Evolutionary conservation across 1,140 invertebrate genomes (phyloP).

Genomic region (Drosophila parvula): DNA sequence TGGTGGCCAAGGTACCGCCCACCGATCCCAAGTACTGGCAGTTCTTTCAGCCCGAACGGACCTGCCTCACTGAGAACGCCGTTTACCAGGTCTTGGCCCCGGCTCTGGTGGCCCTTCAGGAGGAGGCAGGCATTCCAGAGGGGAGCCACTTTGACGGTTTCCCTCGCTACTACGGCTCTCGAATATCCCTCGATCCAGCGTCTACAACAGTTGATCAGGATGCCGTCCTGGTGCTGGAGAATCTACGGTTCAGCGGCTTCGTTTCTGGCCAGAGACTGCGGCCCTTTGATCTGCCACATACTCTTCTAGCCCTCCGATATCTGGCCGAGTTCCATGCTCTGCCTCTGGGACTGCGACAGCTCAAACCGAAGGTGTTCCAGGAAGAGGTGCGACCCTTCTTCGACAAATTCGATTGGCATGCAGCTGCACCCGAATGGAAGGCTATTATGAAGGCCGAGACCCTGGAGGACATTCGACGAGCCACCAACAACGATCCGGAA

Average conservation of each 20-base stretch:
- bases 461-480: conserved; percentile 48
- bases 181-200: conserved; percentile 83
- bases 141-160: conserved; percentile 84
- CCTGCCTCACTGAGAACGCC: conserved; percentile 86
- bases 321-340: conserved; percentile 86
- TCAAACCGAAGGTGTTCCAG: conserved; percentile 85
- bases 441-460: conserved; percentile 60
- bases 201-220: conserved; percentile 84
- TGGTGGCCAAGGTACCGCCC: conserved; percentile 87
- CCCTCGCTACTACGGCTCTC: conserved; percentile 85
- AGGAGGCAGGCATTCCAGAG: conserved; percentile 81
- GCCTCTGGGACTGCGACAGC: conserved; percentile 85
- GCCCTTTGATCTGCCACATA: conserved; percentile 85
- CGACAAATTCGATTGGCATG: conserved; percentile 74
- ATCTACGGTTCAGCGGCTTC: conserved; percentile 85
- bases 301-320: conserved; percentile 84
- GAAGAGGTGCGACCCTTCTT: conserved; percentile 80
- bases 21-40: conserved; percentile 85
- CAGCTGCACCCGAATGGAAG: conserved; percentile 54
- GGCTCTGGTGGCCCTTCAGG: conserved; percentile 84
- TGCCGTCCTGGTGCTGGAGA: conserved; percentile 86
- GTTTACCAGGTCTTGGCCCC: conserved; percentile 86
- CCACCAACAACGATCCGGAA: conserved; percentile 48
- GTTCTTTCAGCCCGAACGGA: conserved; percentile 86
- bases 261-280: conserved; percentile 84